Conservation (phyloP, 1,140 invertebrate species). For the Drosophila pachea region DNA sequence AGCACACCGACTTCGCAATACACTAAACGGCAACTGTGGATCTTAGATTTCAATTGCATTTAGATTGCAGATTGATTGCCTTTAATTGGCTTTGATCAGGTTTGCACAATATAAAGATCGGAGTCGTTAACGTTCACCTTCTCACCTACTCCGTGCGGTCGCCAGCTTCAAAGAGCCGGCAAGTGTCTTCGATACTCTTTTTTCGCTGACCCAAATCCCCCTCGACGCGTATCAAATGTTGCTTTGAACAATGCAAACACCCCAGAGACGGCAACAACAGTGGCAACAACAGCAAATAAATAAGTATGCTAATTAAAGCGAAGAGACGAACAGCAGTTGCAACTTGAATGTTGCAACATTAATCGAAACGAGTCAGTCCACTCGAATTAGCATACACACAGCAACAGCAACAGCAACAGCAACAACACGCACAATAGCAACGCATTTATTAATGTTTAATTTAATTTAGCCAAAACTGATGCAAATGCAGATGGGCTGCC, state of each 20-base stretch:
- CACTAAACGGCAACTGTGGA: background rate
- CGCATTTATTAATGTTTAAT: constrained; percentile 64
- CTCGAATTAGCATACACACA: constrained; percentile 53
- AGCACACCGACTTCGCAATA: constrained; percentile 3
- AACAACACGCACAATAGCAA: constrained; percentile 27
- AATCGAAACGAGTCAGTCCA: constrained; percentile 26
- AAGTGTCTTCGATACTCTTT: constrained; percentile 9
- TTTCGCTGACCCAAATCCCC: constrained; percentile 11
- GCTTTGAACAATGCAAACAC: constrained; percentile 33
- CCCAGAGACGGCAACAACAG: constrained; percentile 22
- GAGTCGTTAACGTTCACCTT: background rate
- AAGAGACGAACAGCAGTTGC: constrained; percentile 18
- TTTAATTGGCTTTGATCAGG: background rate
- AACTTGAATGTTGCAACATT: constrained; percentile 61
- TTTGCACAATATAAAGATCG: background rate
- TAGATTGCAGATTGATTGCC: background rate
- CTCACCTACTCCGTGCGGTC: no score
- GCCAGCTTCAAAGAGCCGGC: background rate
- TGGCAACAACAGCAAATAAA: constrained; percentile 13
- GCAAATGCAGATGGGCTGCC: constrained; percentile 18
- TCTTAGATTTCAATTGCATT: background rate
- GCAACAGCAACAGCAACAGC: constrained; percentile 7
- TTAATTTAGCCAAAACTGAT: constrained; percentile 36
- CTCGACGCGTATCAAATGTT: constrained; percentile 26
- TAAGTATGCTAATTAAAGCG: constrained; percentile 59